These are phyloP conservation scores for Sarcoramphus papa DNA, from an alignment of 2,797 vertebrate species.

Conservation along the genomic window DNA sequence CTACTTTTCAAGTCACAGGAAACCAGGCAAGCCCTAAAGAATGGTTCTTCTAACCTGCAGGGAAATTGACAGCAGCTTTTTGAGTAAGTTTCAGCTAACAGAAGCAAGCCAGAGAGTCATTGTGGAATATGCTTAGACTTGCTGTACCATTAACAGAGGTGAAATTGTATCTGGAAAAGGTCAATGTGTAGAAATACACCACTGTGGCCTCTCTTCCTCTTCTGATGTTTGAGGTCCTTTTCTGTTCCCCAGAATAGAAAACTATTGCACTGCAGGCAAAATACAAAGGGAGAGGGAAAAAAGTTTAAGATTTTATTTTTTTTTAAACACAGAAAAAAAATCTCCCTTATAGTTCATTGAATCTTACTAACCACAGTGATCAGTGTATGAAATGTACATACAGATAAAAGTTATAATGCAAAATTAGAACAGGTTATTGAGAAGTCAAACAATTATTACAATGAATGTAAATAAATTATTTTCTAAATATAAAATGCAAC, in stretches of 20 bases:
- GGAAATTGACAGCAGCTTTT: not conserved
- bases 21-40: not conserved
- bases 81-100: not conserved
- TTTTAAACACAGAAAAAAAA: not conserved
- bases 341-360: not conserved
- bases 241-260: not conserved
- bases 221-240: not conserved
- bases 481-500: not conserved
- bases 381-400: not conserved
- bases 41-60: not conserved
- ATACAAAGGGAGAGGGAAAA: not conserved
- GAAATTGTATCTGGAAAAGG: slow-evolving; percentile 10
- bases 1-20: not conserved
- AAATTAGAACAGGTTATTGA: not conserved
- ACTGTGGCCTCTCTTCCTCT: not conserved
- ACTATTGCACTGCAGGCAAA: not conserved
- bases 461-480: not conserved
- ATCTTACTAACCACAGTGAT: not conserved
- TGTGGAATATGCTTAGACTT: not conserved
- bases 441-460: not conserved
- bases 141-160: not conserved
- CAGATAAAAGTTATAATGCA: not conserved
- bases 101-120: not conserved
- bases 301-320: not conserved
- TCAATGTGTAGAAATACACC: not conserved